Evolutionary conservation across 1,140 invertebrate genomes (phyloP).

Genomic region (Drosophila carrolli): DNA sequence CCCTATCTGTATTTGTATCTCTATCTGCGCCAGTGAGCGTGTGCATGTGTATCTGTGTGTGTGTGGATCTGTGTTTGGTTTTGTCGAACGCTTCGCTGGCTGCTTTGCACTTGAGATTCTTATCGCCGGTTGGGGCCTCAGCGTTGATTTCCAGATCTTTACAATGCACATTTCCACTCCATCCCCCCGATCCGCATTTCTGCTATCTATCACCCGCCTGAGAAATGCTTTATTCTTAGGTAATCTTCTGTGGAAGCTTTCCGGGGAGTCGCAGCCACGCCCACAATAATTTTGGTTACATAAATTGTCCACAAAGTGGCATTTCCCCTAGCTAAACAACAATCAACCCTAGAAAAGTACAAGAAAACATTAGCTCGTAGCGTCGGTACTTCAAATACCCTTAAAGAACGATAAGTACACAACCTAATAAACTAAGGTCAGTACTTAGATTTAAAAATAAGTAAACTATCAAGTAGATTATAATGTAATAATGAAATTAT

Average conservation of each 20-base stretch:
- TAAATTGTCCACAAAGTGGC: conserved; percentile 30
- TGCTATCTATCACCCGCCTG: conserved; percentile 1
- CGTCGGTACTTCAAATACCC: conserved; percentile 2
- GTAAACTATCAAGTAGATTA: no score
- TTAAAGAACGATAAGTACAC: background rate
- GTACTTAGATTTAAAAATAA: background rate
- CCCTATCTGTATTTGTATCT: conserved; percentile 32
- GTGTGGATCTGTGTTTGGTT: conserved; percentile 46
- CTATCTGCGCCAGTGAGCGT: conserved; percentile 1
- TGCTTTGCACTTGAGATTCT: conserved; percentile 82
- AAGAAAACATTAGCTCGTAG: background rate
- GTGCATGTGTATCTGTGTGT: background rate
- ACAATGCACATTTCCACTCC: conserved; percentile 62
- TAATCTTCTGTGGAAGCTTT: conserved; percentile 10
- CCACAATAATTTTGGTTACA: conserved; percentile 37
- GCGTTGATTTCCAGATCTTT: conserved; percentile 74
- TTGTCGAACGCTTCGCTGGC: conserved; percentile 77
- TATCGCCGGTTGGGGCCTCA: conserved; percentile 64
- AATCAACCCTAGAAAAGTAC: background rate
- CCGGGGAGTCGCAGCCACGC: background rate
- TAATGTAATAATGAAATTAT: no score
- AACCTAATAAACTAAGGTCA: background rate
- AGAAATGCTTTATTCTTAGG: conserved; percentile 25
- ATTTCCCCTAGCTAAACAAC: conserved; percentile 11
- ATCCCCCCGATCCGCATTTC: background rate